Evolutionary conservation across 1,140 invertebrate genomes (phyloP).

Genomic region (Solenopsis invicta): DNA sequence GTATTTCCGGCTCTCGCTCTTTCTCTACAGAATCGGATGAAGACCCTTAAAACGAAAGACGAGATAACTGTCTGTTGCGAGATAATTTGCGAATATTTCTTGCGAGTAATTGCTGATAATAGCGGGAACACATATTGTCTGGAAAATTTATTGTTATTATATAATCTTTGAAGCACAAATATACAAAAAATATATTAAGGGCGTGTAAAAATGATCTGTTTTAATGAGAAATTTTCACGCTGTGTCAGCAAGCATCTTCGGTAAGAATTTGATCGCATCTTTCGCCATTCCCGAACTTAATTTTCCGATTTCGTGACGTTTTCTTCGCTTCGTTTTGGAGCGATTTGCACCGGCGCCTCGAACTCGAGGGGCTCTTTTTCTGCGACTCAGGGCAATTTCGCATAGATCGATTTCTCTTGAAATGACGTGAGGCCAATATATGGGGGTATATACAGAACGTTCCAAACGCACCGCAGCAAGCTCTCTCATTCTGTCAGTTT

Average conservation of each 20-base stretch:
- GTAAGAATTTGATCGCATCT: slow-evolving; percentile 34
- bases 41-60: slow-evolving; percentile 10
- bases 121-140: too few species aligned
- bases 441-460: slow-evolving; percentile 9
- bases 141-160: neutral
- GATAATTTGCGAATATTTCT: slow-evolving; percentile 3
- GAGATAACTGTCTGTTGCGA: neutral
- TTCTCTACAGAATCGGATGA: neutral
- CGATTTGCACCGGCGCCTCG: slow-evolving; percentile 49
- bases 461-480: too few species aligned
- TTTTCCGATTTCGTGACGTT: slow-evolving; percentile 59
- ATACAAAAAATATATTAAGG: neutral
- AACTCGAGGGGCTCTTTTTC: slow-evolving; percentile 47
- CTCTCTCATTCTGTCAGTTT: neutral
- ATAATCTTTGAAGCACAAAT: neutral
- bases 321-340: slow-evolving; percentile 35
- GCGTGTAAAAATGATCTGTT: neutral
- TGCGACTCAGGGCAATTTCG: slow-evolving; percentile 64
- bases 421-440: slow-evolving; percentile 62
- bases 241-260: neutral
- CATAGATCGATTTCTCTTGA: slow-evolving; percentile 72
- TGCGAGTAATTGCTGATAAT: neutral
- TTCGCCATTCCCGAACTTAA: slow-evolving; percentile 51
- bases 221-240: neutral
- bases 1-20: neutral